A percentile compares a stretch with the other conserved stretches of the same genome.
These are phyloP conservation scores for Drosophila ustulata DNA, from an alignment of 2,888 invertebrate species.

Conservation along the genomic window DNA sequence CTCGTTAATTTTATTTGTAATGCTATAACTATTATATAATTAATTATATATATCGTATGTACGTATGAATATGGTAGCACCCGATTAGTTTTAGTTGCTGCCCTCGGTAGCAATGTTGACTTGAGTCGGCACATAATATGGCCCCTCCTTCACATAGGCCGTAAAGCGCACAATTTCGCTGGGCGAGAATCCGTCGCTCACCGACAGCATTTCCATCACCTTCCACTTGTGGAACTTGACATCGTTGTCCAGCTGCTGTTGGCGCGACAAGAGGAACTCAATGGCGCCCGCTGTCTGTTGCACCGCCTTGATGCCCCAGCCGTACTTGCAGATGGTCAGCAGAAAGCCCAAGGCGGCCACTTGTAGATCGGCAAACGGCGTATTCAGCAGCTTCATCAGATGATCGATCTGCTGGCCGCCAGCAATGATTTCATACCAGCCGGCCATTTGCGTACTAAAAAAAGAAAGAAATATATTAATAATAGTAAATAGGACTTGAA, in stretches of 20 bases:
- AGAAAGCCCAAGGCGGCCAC: constrained; percentile 89
- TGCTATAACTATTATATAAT: not conserved
- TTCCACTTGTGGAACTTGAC: constrained; percentile 88
- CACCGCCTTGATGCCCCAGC: constrained; percentile 93
- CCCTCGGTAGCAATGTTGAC: constrained; percentile 91
- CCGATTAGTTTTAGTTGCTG: not conserved
- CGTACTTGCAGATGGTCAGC: constrained; percentile 88
- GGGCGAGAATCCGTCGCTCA: constrained; percentile 87
- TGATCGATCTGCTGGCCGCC: constrained; percentile 87
- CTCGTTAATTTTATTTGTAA: constrained; percentile 13
- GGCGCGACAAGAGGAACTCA: constrained; percentile 92
- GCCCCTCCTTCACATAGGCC: constrained; percentile 91
- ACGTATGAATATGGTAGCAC: not conserved
- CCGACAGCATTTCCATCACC: constrained; percentile 88
- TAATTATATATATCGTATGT: not conserved
- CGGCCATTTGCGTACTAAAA: constrained; percentile 86
- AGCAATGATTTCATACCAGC: constrained; percentile 87
- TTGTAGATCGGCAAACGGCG: constrained; percentile 93
- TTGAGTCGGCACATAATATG: constrained; percentile 89
- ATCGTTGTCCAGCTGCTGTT: constrained; percentile 88
- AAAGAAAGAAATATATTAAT: not conserved
- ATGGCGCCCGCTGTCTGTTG: constrained; percentile 89
- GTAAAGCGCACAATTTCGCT: constrained; percentile 87
- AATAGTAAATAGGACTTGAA: not conserved
- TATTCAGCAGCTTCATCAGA: constrained; percentile 87